Conservation (phyloP, 2,797 vertebrate species). For the Myotis planiceps region DNA sequence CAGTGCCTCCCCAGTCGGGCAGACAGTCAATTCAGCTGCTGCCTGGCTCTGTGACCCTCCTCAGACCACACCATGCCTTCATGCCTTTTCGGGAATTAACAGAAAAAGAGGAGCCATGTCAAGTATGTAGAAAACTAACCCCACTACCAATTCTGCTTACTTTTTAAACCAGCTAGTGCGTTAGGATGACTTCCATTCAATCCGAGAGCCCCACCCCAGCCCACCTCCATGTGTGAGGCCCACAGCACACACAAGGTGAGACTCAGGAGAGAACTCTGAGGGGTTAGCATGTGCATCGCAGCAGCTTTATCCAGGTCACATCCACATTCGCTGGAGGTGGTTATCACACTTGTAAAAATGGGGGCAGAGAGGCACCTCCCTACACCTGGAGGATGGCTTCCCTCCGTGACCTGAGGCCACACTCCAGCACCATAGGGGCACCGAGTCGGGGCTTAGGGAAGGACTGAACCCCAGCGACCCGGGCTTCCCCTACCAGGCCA, state of each 20-base stretch:
- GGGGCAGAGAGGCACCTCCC: not conserved
- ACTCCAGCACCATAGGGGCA: not conserved
- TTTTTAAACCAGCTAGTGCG: not conserved
- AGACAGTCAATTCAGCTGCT: not conserved
- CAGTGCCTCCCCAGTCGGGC: not conserved
- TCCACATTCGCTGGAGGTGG: not conserved
- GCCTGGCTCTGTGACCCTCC: not conserved
- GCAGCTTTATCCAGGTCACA: not conserved
- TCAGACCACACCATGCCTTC: not conserved
- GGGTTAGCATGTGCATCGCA: rapidly evolving
- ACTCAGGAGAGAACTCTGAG: not conserved
- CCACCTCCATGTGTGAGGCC: rapidly evolving
- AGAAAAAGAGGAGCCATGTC: constrained; percentile 9
- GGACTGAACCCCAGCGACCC: not conserved
- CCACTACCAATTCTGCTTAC: constrained; percentile 33
- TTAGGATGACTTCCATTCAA: not conserved
- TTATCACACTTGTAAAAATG: rapidly evolving
- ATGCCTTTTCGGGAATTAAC: not conserved
- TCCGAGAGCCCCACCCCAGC: no score
- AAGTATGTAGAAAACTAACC: not conserved
- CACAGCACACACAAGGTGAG: rapidly evolving
- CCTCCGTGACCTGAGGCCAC: rapidly evolving
- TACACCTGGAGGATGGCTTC: not conserved
- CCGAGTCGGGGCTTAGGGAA: not conserved
- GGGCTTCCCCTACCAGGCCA: not conserved